Evolutionary conservation across 2,113 vertebrate species (phyloP), one percentile per base, ranked within the genome.

Genomic region (Sitta europaea): DNA sequence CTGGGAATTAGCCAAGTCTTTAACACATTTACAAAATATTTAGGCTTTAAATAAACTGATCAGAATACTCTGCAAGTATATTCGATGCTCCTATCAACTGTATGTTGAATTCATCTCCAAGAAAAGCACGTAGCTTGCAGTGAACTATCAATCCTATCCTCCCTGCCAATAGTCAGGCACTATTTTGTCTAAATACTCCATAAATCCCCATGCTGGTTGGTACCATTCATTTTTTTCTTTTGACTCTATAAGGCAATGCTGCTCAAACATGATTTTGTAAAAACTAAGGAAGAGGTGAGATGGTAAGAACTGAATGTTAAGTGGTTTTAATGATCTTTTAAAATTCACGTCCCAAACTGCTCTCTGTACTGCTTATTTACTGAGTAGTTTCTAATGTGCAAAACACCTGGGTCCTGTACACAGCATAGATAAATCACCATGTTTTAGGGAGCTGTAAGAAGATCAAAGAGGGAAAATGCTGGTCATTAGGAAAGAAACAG

Each of bases 401-500:
- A 62, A 38, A 91, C 63, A 97, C 83, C 71, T 74, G 71, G 88
- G 79, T 86, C 70, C 87, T 62, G 29, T 77, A 88, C 14, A 94
- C 35, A 92, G 77, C 86, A 86, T 0, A 87, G 94, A 94, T 91
- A 94, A 96, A 96, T 94, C 92, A 94, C 50, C 16, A 5, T 58
- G 36, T 55, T 95, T 87, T 82, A 94, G 94, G 66, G 72, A 96
- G 90, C 54, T 88, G 40, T 58, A 47, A 95, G 84, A 94, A 87
- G 84, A 86, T 79, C 96, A 92, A 96, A 95, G 63, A 95, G 71
- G 73, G 70, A 75, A 84, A 80, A 95, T 77, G 36, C 35, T 95
- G 45, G 59, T 88, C 74, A 92, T 92, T 88, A 92, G 63, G 80
- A 96, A 96, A 78, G 94, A 94, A 94, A 72, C 18, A 88, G 92